Base-by-base conservation (phyloP, 1,140 invertebrate species). In the Diorhabda sublineata region DNA sequence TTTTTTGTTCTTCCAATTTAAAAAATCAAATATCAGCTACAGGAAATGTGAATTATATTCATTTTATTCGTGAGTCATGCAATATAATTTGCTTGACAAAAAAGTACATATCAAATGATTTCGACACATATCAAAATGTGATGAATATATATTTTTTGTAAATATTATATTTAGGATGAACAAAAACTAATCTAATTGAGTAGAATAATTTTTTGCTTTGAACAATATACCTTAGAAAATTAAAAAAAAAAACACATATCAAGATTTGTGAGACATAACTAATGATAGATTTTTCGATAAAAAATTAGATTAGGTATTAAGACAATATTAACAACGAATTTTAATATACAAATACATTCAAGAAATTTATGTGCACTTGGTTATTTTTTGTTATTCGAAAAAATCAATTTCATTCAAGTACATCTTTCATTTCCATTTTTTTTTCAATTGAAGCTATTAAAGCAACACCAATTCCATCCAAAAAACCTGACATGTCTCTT, bases 91-190 rank as follows among this genome's bases (percentile, higher is more conserved):
- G 66, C 67, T 59, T 61, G 58, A 65, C 47, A 64, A 67, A 66
- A 41, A 64, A 61, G 58, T 58, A 69, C 72, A 71, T 73, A 73
- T 73, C 72, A 73, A 73, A 73, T 58, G 64, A 69, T 66, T 68
- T 57, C 26, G 43, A 69, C 62, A 70, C 72, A 73, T 73, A 73
- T 73, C 72, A 73, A 71, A 73, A 73, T 73, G 72, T 73, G 69
- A 73, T 73, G 62, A 58, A 58, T 68, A 68, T 52, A 8, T 68
- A 68, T 63, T 63, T 68, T 68, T 68, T 63, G 60, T 68, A 68
- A 47, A 68, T 68, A 62, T 44, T 62, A 62, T 67, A 59, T 66
- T 41, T 66, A 58, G 64, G 44, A 68, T 63, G 58, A 61, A n/a
- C 58, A 58, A 8, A 7, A 7, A 67, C 6, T 44, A 8, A 47